A percentile compares a stretch with the other conserved stretches of the same genome.
These are phyloP conservation scores for Heterotis niloticus DNA, from an alignment of 2,113 vertebrate genomes.

Conservation along the genomic window DNA sequence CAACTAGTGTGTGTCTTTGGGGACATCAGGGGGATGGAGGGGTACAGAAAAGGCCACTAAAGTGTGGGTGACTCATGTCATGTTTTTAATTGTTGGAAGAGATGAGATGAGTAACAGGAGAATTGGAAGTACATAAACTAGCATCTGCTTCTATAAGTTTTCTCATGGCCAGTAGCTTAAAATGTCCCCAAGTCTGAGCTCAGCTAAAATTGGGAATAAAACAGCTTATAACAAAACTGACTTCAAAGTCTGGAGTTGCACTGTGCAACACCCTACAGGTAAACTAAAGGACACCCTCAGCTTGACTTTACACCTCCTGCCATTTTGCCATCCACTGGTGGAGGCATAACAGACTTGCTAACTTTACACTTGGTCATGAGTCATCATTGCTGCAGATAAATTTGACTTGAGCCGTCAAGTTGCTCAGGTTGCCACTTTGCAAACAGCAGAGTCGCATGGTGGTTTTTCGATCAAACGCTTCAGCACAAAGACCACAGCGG, in stretches of 20 bases:
- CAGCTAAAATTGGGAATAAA: not conserved
- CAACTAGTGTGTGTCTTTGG: conserved; percentile 52
- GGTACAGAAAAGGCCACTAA: conserved; percentile 60
- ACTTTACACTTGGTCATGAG: conserved; percentile 36
- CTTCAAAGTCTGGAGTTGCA: not conserved
- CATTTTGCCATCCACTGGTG: conserved; percentile 44
- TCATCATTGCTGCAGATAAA: conserved; percentile 46
- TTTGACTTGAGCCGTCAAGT: conserved; percentile 43
- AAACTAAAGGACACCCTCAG: conserved; percentile 58
- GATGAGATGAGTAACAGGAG: conserved; percentile 57
- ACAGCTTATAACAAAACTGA: conserved; percentile 3
- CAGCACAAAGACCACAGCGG: conserved; percentile 55
- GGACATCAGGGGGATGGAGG: conserved; percentile 45
- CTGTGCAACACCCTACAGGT: conserved; percentile 34
- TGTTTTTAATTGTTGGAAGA: conserved; percentile 50
- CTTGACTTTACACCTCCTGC: conserved; percentile 51
- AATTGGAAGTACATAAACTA: conserved; percentile 63
- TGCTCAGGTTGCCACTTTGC: conserved; percentile 43
- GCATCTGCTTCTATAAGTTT: conserved; percentile 49
- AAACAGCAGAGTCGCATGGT: conserved; percentile 47
- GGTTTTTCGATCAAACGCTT: conserved; percentile 48
- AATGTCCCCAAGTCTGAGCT: conserved; percentile 57
- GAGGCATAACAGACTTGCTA: conserved; percentile 51
- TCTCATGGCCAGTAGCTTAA: conserved; percentile 62
- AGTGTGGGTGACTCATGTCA: conserved; percentile 53